Base-by-base conservation (phyloP, 2,113 vertebrate species). In the Crotalus viridis region DNA sequence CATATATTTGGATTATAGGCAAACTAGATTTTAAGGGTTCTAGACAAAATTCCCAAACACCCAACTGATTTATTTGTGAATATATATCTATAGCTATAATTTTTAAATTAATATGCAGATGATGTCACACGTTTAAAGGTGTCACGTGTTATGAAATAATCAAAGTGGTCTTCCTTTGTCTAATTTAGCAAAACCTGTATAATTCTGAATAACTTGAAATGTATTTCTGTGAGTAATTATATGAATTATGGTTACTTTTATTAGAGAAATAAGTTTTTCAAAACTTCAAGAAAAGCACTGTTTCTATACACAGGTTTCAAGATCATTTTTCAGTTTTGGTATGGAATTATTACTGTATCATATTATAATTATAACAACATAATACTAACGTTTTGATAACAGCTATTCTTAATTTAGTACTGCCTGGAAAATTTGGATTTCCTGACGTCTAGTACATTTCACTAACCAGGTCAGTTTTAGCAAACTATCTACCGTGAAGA, bases 91-190 rank as follows among this genome's bases (percentile, higher is more conserved):
- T 64, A 64, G 13, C 28, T 69, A 33, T 4, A 24, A 89, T 86
- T 97, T 95, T 93, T 94, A 95, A 97, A 96, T 93, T 86, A 94
- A 96, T 96, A 96, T 97, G 94, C 86, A 93, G 93, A 96, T 89
- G 81, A 93, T 87, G 74, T 9, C 90, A 64, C 95, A 96, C 93
- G 93, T 87, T 93, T 92, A 46, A 93, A 87, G 92, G 89, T 94
- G 93, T 51, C 97, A 94, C 95, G 94, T 85, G 92, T 94, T 59
- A 91, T 64, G 85, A 87, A 92, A n/a, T 33, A 0, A 94, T 51
- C 33, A 94, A 74, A 93, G 88, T 28, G 3, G 21, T 24, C 88
- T 21, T 22, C 91, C 57, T 92, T 94, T 85, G 91, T 24, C 57
- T n/a, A 94, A 51, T 3, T 21, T 92, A 69, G 10, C n/a, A 57